A percentile compares a stretch with the other conserved stretches of the same genome.
These are phyloP conservation scores for Carassius gibelio DNA, from an alignment of 2,113 vertebrate species.

Conservation along the genomic window DNA sequence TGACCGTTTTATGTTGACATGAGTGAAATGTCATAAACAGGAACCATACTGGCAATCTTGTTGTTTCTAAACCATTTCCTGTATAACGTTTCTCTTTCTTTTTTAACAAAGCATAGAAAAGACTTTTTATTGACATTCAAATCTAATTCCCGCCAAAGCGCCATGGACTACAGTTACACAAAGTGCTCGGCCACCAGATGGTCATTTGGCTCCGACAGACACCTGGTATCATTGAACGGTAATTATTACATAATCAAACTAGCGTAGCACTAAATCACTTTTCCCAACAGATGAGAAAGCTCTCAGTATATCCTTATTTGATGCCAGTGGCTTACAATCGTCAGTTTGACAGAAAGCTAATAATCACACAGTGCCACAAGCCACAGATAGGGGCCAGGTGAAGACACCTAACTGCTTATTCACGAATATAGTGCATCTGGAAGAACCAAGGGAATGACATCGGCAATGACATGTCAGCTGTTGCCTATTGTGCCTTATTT, in stretches of 20 bases:
- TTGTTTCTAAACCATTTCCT: slow-evolving; percentile 60
- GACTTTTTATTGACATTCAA: not conserved
- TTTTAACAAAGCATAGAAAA: not conserved
- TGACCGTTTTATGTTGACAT: not conserved
- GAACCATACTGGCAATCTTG: slow-evolving; percentile 50
- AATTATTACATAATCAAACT: slow-evolving; percentile 32
- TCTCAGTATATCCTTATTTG: not conserved
- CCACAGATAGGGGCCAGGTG: slow-evolving; percentile 1
- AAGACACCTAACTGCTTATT: not conserved
- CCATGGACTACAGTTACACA: not conserved
- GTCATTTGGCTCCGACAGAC: slow-evolving; percentile 9
- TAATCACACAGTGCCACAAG: not conserved
- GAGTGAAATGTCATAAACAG: slow-evolving; percentile 47
- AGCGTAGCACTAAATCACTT: not conserved
- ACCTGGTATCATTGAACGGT: slow-evolving; percentile 9
- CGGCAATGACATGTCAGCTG: not conserved
- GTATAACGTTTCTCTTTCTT: slow-evolving; percentile 39
- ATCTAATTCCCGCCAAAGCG: not conserved
- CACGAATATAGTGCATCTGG: not conserved
- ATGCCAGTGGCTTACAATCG: not conserved
- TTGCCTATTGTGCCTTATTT: not conserved
- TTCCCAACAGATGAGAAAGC: slow-evolving; percentile 3
- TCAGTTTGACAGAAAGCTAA: not conserved
- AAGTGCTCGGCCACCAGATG: not conserved
- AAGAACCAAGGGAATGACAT: not conserved